A percentile compares a stretch with the other conserved stretches of the same genome.
Evolutionary conservation across 2,797 vertebrate genomes (phyloP).

Genomic region (Sandelia bainsii): DNA sequence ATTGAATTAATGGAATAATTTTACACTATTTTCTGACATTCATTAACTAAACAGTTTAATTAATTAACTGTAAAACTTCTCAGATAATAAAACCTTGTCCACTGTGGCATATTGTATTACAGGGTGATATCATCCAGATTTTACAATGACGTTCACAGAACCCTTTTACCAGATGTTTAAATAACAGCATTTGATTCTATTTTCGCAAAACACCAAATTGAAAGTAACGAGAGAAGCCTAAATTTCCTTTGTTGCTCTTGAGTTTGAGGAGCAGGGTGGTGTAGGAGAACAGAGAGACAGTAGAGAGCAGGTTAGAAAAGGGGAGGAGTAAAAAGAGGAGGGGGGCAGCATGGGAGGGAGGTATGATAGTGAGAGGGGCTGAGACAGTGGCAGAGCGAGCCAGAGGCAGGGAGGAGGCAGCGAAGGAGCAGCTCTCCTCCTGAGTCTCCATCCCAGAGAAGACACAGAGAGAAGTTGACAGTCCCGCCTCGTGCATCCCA

Average conservation of each 20-base stretch:
- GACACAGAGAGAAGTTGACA: conserved; percentile 49
- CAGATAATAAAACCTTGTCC: neutral
- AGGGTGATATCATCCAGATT: neutral
- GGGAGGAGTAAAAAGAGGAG: conserved; percentile 67
- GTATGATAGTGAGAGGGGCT: conserved; percentile 77
- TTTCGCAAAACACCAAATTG: neutral
- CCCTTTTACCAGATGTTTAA: conserved; percentile 1
- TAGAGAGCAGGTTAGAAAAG: conserved; percentile 65
- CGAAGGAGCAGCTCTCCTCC: conserved; percentile 69
- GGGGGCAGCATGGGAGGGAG: conserved; percentile 59
- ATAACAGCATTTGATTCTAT: neutral
- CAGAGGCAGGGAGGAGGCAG: conserved; percentile 69
- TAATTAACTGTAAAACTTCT: neutral
- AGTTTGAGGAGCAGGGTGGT: conserved; percentile 56
- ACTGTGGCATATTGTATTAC: neutral
- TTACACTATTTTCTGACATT: neutral
- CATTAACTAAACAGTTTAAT: neutral
- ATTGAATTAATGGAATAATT: no score
- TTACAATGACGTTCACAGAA: neutral
- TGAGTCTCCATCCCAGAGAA: conserved; percentile 63
- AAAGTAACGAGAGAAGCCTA: conserved; percentile 32
- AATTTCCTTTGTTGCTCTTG: conserved; percentile 58
- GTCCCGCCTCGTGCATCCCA: conserved; percentile 47
- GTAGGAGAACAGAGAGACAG: conserved; percentile 42
- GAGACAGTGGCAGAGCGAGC: conserved; percentile 68